A percentile compares a stretch with the other conserved stretches of the same genome.
phyloP scores from a whole-genome alignment of 2,113 vertebrate species.

The Notarius quadriscutis region DNA sequence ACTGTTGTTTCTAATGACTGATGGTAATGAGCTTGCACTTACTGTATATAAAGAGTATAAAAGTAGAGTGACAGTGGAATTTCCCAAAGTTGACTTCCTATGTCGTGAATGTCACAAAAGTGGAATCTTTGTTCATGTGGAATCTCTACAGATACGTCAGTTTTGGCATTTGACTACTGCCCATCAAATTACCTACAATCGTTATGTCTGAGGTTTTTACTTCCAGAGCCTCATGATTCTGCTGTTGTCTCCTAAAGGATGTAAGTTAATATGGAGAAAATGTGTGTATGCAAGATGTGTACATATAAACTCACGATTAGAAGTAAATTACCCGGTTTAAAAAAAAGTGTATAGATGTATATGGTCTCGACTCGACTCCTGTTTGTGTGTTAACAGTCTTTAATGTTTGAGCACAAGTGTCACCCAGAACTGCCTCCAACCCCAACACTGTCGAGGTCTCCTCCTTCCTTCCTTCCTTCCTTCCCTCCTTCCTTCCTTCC shows the following conservation, averaged over 20 bases:
- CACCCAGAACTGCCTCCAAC: constrained; percentile 18
- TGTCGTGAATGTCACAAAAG: background rate
- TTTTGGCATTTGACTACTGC: background rate
- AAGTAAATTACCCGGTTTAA: background rate
- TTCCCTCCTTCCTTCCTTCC: background rate
- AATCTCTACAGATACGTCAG: background rate
- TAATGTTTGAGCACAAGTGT: constrained; percentile 33
- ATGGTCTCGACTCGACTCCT: background rate
- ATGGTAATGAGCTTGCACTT: background rate
- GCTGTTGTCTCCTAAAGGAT: background rate
- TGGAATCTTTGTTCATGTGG: background rate
- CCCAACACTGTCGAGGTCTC: constrained; percentile 1
- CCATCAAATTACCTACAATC: background rate
- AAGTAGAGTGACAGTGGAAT: background rate
- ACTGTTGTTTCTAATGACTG: background rate
- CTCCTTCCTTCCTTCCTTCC: constrained; percentile 4
- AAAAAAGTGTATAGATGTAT: constrained; percentile 22
- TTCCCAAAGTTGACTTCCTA: background rate
- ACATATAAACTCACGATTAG: background rate
- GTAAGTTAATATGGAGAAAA: background rate
- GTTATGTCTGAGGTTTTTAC: background rate
- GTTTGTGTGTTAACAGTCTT: constrained; percentile 4
- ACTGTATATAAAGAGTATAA: background rate
- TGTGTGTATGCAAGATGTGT: background rate
- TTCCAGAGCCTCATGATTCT: background rate